Evolutionary conservation across 2,113 vertebrate species (phyloP).

Genomic region (Triplophysa dalaica): DNA sequence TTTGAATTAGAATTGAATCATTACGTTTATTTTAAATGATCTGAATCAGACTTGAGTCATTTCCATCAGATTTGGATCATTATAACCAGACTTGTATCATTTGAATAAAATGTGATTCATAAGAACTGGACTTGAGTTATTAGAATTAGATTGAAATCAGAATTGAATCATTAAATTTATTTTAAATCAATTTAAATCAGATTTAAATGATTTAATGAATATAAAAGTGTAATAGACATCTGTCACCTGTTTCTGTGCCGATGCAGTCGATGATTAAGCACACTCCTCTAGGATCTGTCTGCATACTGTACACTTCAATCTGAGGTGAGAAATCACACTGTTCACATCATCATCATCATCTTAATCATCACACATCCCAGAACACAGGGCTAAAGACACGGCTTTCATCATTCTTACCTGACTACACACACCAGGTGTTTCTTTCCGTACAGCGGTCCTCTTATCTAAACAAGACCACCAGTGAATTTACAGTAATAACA

Average conservation of each 20-base stretch:
- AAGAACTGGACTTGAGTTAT: too few species aligned
- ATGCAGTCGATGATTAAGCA: constrained; percentile 93
- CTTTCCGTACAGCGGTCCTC: neutral
- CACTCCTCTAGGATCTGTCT: constrained; percentile 76
- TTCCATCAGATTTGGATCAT: too few species aligned
- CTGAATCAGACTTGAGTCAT: too few species aligned
- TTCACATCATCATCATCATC: neutral
- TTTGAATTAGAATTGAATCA: too few species aligned
- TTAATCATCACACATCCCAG: neutral
- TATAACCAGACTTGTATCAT: too few species aligned
- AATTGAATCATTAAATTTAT: too few species aligned
- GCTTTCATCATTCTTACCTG: neutral
- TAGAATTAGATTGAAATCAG: too few species aligned
- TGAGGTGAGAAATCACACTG: constrained; percentile 51
- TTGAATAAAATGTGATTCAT: too few species aligned
- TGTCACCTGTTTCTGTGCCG: constrained; percentile 84
- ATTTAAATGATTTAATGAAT: neutral
- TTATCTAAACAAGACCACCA: neutral
- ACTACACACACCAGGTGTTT: neutral
- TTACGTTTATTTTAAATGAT: too few species aligned
- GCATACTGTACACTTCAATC: constrained; percentile 79
- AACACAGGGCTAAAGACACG: neutral
- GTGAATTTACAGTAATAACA: too few species aligned
- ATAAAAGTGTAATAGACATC: neutral
- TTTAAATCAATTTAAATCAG: too few species aligned